Base-by-base conservation (phyloP, 2,888 invertebrate genomes). In the Tromatobia lineatoria region DNA sequence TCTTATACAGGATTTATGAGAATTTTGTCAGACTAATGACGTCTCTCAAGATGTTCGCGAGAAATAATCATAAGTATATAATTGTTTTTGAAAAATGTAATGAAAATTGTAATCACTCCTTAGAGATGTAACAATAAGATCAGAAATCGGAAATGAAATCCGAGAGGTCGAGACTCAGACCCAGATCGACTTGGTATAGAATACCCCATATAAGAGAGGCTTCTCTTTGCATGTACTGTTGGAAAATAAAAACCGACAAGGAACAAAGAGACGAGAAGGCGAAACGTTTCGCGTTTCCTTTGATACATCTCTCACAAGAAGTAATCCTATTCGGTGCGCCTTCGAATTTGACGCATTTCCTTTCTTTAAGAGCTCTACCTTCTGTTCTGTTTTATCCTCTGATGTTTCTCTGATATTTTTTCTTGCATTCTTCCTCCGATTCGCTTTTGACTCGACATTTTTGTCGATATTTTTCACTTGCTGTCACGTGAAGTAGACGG, bases 231-330 rank as follows among this genome's bases (percentile, higher is more conserved):
- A 38, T 64, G 42, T 38, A 38, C 38, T 61, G 74, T 47, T 45
- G 20, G 59, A 61, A 59, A 74, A 73, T 45, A 18, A 59, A 38
- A 64, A 38, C 15, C 20, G 7, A 11, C 11, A 47, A 47, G 18
- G n/a, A 34, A 47, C 38, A 61, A 61, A 61, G 61, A 29, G 47
- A 74, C 69, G 57, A 74, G 34, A 20, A 47, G 29, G 0, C 25
- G 25, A 67, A 67, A 67, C 67, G 61, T 42, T 34, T 74, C 74
- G 61, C 47, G 20, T 74, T 74, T 50, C 61, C 73, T 74, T 74
- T 74, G 74, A 74, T 47, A 50, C 47, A 61, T 18, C 61, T 25
- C 59, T 61, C 47, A 20, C 13, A 38, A 52, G n/a, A 70, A 54
- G 70, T 18, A 70, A 70, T 70, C 20, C 52, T 38, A 70, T 23